Conservation (phyloP, 1,140 invertebrate species). For the Zaprionus lachaisei region DNA sequence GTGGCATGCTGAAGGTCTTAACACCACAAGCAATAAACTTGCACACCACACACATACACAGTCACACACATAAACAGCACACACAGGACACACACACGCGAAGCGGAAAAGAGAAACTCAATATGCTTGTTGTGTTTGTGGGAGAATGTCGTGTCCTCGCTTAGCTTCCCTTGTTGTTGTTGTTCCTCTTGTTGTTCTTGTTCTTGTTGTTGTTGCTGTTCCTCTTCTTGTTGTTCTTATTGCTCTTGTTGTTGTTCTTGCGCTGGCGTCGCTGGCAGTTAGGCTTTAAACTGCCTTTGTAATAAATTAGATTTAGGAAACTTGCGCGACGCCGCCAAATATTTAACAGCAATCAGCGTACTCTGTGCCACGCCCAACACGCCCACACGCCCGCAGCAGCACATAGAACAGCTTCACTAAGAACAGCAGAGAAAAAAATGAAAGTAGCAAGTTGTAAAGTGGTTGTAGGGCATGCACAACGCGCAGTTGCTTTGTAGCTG, state of each 20-base stretch:
- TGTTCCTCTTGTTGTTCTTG: slow-evolving; percentile 1
- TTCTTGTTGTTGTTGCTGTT: slow-evolving; percentile 6
- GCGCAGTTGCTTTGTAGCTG: not conserved
- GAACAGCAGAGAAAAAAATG: slow-evolving; percentile 5
- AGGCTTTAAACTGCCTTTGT: slow-evolving; percentile 64
- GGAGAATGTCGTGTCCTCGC: slow-evolving; percentile 14
- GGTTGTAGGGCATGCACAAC: not conserved
- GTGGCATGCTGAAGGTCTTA: slow-evolving; percentile 53
- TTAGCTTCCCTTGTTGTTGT: slow-evolving; percentile 1
- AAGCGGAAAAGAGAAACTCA: slow-evolving; percentile 14
- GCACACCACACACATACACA: slow-evolving; percentile 11
- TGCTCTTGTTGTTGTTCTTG: slow-evolving; percentile 11
- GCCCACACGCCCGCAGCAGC: slow-evolving; percentile 7
- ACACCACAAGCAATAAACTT: slow-evolving; percentile 45
- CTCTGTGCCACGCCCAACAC: slow-evolving; percentile 1
- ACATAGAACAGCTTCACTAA: slow-evolving; percentile 16
- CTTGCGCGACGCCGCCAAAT: slow-evolving; percentile 70
- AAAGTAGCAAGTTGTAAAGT: not conserved
- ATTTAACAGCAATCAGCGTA: slow-evolving; percentile 80
- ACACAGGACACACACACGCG: slow-evolving; percentile 14
- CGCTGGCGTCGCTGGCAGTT: slow-evolving; percentile 31
- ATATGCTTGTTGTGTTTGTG: slow-evolving; percentile 38
- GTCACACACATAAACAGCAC: too few species aligned
- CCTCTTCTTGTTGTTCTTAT: not conserved
- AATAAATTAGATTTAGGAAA: slow-evolving; percentile 79